Conservation (phyloP, 1,140 invertebrate species). For the Papilio helenus region DNA sequence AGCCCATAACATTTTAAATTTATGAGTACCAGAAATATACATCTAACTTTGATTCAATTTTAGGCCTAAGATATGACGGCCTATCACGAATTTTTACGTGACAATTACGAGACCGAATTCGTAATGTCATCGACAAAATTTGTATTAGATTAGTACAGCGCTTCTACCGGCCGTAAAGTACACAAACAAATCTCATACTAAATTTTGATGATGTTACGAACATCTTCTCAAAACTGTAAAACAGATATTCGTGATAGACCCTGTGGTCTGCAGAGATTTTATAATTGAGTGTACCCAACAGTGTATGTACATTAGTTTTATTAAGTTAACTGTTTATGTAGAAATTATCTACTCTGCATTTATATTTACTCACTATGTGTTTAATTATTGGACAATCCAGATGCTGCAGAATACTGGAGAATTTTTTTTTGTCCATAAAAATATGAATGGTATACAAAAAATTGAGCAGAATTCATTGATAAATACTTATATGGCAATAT, state of each 20-base stretch:
- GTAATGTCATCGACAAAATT: too few species aligned
- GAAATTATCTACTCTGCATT: slow-evolving; percentile 71
- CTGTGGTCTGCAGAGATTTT: too few species aligned
- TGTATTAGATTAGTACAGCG: too few species aligned
- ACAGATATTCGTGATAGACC: too few species aligned
- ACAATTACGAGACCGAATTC: too few species aligned
- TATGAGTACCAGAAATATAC: background rate
- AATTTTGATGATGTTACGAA: too few species aligned
- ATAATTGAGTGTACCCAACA: background rate
- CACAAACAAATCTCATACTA: too few species aligned
- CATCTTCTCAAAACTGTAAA: too few species aligned
- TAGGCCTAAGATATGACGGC: too few species aligned
- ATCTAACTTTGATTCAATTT: too few species aligned
- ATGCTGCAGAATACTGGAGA: slow-evolving; percentile 61
- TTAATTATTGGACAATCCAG: slow-evolving; percentile 76
- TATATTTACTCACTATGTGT: slow-evolving; percentile 64
- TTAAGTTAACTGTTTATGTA: background rate
- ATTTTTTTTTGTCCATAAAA: slow-evolving; percentile 43
- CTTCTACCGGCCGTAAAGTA: too few species aligned
- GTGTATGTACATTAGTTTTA: slow-evolving; percentile 3
- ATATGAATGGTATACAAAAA: slow-evolving; percentile 53
- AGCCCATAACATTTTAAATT: slow-evolving; percentile 42
- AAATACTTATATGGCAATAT: slow-evolving; percentile 41
- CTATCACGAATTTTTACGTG: too few species aligned
- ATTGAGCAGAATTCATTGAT: slow-evolving; percentile 46